Conservation (phyloP, 2,113 vertebrate species). For the Paraplagusia blochii region DNA sequence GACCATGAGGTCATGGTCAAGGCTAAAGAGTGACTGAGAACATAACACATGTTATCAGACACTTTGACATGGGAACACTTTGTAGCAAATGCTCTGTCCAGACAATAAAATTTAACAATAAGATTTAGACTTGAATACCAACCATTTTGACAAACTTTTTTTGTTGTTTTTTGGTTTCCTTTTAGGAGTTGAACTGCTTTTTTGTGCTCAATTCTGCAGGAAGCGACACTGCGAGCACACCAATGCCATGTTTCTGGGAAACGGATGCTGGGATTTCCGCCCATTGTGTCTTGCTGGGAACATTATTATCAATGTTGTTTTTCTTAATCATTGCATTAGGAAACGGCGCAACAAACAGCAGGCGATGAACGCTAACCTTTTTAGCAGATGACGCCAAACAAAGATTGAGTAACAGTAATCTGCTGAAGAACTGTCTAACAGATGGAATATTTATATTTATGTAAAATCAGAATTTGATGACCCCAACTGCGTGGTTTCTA, state of each 20-base stretch:
- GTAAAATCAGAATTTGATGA: no score
- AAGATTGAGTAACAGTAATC: no score
- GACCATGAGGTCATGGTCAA: no score
- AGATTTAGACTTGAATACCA: neutral
- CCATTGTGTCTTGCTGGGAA: conserved; percentile 75
- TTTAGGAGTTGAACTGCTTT: conserved; percentile 21
- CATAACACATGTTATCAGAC: no score
- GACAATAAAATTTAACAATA: no score
- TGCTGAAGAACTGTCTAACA: no score
- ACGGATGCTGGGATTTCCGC: conserved; percentile 74
- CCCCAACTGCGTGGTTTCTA: no score
- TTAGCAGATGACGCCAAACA: conserved; percentile 48
- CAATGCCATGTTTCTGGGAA: conserved; percentile 70
- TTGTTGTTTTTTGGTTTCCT: neutral
- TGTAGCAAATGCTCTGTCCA: no score
- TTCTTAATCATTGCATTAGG: conserved; percentile 70
- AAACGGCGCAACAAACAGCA: conserved; percentile 67
- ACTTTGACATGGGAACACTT: no score
- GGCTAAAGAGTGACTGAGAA: no score
- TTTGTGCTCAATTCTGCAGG: conserved; percentile 61
- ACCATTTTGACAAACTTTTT: neutral
- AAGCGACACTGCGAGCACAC: conserved; percentile 60
- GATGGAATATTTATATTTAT: no score
- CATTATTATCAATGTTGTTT: conserved; percentile 68
- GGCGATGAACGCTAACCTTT: conserved; percentile 61